These are phyloP conservation scores for Halcyon badia DNA, from an alignment of 2,797 vertebrate genomes.

Conservation along the genomic window DNA sequence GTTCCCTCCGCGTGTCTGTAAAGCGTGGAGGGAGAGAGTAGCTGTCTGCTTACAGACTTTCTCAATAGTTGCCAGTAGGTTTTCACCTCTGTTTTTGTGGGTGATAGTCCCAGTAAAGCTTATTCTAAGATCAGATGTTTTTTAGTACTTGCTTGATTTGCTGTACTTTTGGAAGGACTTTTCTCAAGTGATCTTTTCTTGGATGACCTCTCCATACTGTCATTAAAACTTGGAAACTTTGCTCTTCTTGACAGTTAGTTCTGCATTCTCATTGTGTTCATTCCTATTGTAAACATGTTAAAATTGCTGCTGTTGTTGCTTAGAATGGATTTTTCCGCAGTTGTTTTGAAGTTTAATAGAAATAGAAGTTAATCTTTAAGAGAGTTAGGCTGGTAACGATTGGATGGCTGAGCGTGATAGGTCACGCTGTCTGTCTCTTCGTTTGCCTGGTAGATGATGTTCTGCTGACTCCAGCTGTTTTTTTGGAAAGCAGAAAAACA, in stretches of 20 bases:
- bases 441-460: conserved; percentile 61
- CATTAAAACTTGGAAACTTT: conserved; percentile 68
- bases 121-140: conserved; percentile 16
- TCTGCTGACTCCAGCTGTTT: conserved; percentile 77
- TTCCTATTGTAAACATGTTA: conserved; percentile 50
- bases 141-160: conserved; percentile 41
- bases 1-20: neutral
- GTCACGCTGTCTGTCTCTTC: conserved; percentile 53
- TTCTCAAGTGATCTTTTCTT: conserved; percentile 59
- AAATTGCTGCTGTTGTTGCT: conserved; percentile 52
- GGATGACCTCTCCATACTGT: conserved; percentile 72
- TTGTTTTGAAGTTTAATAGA: conserved; percentile 80
- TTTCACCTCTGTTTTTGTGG: neutral
- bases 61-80: neutral
- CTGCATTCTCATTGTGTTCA: conserved; percentile 44
- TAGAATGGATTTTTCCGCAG: conserved; percentile 45
- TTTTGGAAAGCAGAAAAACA: conserved; percentile 75
- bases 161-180: conserved; percentile 55
- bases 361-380: conserved; percentile 85
- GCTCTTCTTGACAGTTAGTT: conserved; percentile 53
- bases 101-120: neutral
- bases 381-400: conserved; percentile 78
- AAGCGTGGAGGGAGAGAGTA: neutral
- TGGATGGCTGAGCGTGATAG: conserved; percentile 77
- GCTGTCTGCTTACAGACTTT: neutral